A percentile compares a stretch with the other conserved stretches of the same genome.
These are phyloP conservation scores for Agrotis clavis DNA, from an alignment of 2,888 invertebrate genomes.

Conservation along the genomic window DNA sequence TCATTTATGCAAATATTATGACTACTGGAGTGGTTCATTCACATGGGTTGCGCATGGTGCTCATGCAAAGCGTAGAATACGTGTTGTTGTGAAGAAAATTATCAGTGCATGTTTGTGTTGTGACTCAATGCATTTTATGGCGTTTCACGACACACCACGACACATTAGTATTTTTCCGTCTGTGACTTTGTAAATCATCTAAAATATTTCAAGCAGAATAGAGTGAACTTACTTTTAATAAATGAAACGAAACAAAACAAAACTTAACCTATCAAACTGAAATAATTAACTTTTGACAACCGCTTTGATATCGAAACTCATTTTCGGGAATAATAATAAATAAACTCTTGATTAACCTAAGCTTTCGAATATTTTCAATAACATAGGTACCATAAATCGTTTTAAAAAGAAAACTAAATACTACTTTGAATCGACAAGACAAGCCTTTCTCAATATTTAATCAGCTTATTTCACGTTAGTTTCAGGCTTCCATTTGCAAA, in stretches of 20 bases:
- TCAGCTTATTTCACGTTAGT: constrained; percentile 7
- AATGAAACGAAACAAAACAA: constrained; percentile 18
- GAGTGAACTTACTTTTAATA: neutral
- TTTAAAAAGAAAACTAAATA: neutral
- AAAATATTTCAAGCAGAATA: neutral
- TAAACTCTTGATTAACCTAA: neutral
- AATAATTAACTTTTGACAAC: neutral
- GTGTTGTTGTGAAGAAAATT: too few relatives aligned
- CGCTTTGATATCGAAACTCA: neutral
- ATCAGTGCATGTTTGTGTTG: too few relatives aligned
- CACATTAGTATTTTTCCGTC: too few relatives aligned
- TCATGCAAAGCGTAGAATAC: too few relatives aligned
- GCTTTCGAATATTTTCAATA: neutral
- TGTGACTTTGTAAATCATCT: neutral
- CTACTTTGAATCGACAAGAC: neutral
- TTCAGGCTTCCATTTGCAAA: constrained; percentile 17
- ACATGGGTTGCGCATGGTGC: too few relatives aligned
- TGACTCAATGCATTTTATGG: too few relatives aligned
- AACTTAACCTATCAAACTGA: neutral
- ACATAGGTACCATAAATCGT: too few relatives aligned
- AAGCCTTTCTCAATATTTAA: constrained; percentile 15
- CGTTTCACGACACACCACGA: too few relatives aligned
- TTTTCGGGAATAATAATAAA: neutral
- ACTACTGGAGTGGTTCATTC: too few relatives aligned
- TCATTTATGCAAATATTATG: too few relatives aligned